A percentile compares a stretch with the other conserved stretches of the same genome.
Evolutionary conservation across 2,888 invertebrate genomes (phyloP).

Genomic region (Meliscaeva auricollis): DNA sequence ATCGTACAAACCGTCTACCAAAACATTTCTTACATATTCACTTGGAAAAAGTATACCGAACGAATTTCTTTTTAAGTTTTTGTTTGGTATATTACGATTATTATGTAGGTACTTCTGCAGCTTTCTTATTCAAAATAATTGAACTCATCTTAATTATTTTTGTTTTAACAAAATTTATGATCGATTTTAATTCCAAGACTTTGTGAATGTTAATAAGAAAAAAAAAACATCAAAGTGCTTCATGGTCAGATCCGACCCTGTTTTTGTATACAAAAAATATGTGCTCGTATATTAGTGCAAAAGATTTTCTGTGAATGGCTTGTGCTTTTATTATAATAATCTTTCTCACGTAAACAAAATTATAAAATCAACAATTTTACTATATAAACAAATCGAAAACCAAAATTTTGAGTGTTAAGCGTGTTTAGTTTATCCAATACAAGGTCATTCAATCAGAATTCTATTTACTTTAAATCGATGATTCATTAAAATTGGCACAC

Average conservation of each 20-base stretch:
- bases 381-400: conserved; percentile 28
- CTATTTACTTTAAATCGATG: conserved; percentile 19
- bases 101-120: too few relatives aligned
- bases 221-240: neutral
- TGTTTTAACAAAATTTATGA: too few relatives aligned
- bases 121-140: too few relatives aligned
- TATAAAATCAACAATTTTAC: conserved; percentile 44
- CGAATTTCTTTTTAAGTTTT: too few relatives aligned
- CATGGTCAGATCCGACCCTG: neutral
- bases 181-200: neutral
- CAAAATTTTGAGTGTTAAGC: conserved; percentile 27
- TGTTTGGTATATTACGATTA: too few relatives aligned
- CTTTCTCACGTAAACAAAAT: conserved; percentile 45
- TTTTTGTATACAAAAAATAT: neutral
- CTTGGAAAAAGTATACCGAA: too few relatives aligned
- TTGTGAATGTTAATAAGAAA: neutral
- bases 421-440: conserved; percentile 7
- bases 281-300: conserved; percentile 2
- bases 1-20: too few relatives aligned
- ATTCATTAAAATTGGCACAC: conserved; percentile 17
- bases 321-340: conserved; percentile 41
- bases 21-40: too few relatives aligned
- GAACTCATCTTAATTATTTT: too few relatives aligned
- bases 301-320: conserved; percentile 44
- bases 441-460: conserved; percentile 9